Evolutionary conservation across 2,113 vertebrate species (phyloP), one percentile per base, ranked within the genome.

Genomic region (Halichoerus grypus): DNA sequence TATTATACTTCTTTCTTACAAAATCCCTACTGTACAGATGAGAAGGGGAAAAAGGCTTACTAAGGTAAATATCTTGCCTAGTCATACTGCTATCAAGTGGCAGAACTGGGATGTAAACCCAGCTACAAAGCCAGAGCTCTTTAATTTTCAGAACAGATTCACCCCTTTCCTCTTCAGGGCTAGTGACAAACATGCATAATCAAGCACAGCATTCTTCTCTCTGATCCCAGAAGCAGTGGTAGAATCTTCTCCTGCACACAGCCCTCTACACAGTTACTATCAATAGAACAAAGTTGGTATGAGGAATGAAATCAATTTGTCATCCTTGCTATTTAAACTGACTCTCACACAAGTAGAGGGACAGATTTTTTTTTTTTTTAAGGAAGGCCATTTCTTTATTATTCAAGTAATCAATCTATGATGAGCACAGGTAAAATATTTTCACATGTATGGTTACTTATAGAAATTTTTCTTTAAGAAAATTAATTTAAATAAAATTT

Each of bases 361-460:
- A 90, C 8, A 84, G 46, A 72, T 88, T 88, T 92, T 81, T 86
- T 28, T 91, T 76, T 46, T 46, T 46, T 46, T 46, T 46, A 87
- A 91, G 46, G 82, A 84, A 96, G 16, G 51, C 33, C 26, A 22
- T 51, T 55, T 57, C n/a, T 94, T 94, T 69, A 91, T 55, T 83
- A 88, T 65, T 67, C 39, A 51, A 86, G 57, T 76, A 90, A 92
- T 65, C 36, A 67, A 69, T 49, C 84, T 55, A 39, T 26, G 46
- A 94, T 31, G 72, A 85, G 85, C n/a, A 97, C 65, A 93, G 28
- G n/a, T 81, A 83, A 94, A 94, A 49, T 51, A 61, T 81, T 74
- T 86, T 59, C 69, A 57, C 13, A 72, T 21, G 26, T 65, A 89
- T 90, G 26, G 36, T 59, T 80, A 96, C 57, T 22, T 63, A 91